Evolutionary conservation across 2,113 vertebrate species (phyloP).

Genomic region (Heloderma charlesbogerti): DNA sequence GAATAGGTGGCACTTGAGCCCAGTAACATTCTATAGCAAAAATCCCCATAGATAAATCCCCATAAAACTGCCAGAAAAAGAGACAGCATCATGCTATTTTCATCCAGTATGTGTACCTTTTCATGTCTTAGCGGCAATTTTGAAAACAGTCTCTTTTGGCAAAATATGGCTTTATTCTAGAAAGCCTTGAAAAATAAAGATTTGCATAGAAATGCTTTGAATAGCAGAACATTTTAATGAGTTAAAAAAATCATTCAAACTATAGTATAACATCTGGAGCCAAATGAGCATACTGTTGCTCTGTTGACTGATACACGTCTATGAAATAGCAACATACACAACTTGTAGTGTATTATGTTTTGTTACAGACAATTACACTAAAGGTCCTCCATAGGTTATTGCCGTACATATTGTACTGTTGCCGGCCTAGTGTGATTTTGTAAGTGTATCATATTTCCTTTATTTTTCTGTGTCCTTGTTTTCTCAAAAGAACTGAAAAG

Average conservation of each 20-base stretch:
- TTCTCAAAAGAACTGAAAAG: slow-evolving; percentile 28
- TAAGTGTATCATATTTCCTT: background rate
- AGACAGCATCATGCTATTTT: background rate
- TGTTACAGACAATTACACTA: background rate
- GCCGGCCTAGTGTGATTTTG: background rate
- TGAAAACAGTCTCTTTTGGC: background rate
- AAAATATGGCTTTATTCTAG: background rate
- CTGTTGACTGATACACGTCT: background rate
- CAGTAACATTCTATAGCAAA: background rate
- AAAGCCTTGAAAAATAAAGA: background rate
- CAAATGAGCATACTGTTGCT: background rate
- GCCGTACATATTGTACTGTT: background rate
- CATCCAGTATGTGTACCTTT: background rate
- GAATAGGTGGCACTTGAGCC: background rate
- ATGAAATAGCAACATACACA: background rate
- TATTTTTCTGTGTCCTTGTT: background rate
- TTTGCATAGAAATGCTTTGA: background rate
- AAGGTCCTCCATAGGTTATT: background rate
- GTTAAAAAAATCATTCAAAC: background rate
- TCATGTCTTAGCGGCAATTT: background rate
- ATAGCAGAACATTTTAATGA: background rate
- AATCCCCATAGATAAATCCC: background rate
- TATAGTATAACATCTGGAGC: background rate
- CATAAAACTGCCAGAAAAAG: background rate
- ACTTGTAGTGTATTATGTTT: background rate